Base-by-base conservation (phyloP, 2,888 invertebrate species). In the Baccha elongata region DNA sequence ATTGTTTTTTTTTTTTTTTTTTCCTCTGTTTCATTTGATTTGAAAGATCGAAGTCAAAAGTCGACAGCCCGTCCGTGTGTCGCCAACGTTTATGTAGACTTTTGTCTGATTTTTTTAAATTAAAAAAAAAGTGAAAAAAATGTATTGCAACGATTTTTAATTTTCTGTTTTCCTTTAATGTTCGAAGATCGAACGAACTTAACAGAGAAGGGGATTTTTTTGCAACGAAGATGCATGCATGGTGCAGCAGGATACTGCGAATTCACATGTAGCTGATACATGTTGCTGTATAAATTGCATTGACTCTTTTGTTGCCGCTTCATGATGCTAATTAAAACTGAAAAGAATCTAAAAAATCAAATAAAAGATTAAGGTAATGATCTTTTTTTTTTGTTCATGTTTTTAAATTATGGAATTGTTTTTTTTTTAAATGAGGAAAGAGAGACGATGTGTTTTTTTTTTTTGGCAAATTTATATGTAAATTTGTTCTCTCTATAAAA, bases 1-100 rank as follows among this genome's bases (percentile, higher is more conserved):
- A 13, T 46, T 64, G 1, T 65, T 48, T 26, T 52, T 69, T 64
- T 52, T 52, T 44, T 15, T 29, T 42, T 13, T 15, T n/a, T 32
- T 15, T 53, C 5, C 48, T 62, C 40, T n/a, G n/a, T 35, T 32
- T 64, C 26, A 15, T 29, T 5, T 17, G 69, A 46, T 80, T 58
- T 1, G 13, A 69, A 68, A 53, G 62, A 74, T 74, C 67, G 46
- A 73, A 67, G 37, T 53, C 60, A 78, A 68, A 55, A 32, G 29
- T 32, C 29, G 60, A 42, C 72, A 62, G 68, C 50, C 64, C 83
- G 83, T 55, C 73, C 48, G 68, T 67, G 48, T 64, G 78, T 64
- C 76, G 72, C 67, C 76, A 23, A 50, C 67, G 62, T 58, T 40
- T 55, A 81, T 48, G 26, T 3, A 23, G 3, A 4, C 5, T 23